Evolutionary conservation across 2,113 vertebrate genomes (phyloP).

Genomic region (Cepphus grylle): DNA sequence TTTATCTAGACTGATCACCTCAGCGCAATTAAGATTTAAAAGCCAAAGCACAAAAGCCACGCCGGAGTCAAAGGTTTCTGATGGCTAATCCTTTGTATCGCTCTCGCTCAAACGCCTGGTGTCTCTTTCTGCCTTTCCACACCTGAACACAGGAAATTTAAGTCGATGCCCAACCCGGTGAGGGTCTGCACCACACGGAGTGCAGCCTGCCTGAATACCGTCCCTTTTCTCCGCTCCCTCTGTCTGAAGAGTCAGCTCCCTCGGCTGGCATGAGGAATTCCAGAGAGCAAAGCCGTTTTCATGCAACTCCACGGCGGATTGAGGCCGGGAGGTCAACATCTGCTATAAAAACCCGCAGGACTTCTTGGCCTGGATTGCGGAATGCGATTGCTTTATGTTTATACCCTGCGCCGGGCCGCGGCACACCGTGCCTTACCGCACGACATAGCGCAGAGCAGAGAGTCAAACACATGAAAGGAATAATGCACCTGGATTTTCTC

Average conservation of each 20-base stretch:
- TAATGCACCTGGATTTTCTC: background rate
- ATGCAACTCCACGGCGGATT: background rate
- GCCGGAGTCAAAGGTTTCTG: background rate
- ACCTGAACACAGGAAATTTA: background rate
- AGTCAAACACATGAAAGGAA: background rate
- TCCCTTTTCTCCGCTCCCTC: background rate
- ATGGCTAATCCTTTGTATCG: background rate
- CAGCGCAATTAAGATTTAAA: background rate
- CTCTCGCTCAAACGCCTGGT: background rate
- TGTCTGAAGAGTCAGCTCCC: background rate
- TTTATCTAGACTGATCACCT: background rate
- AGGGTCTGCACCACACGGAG: background rate
- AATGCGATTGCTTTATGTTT: background rate
- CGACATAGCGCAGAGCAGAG: background rate
- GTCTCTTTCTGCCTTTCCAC: background rate
- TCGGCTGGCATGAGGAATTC: background rate
- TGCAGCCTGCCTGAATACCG: background rate
- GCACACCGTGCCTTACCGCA: background rate
- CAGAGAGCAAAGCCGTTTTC: background rate
- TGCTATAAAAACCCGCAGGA: constrained; percentile 10
- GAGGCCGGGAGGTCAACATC: background rate
- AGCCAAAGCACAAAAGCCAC: background rate
- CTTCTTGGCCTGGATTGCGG: background rate
- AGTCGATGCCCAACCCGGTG: background rate
- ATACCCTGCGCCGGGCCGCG: background rate